Base-by-base conservation (phyloP, 2,888 invertebrate species). In the Labia minor region DNA sequence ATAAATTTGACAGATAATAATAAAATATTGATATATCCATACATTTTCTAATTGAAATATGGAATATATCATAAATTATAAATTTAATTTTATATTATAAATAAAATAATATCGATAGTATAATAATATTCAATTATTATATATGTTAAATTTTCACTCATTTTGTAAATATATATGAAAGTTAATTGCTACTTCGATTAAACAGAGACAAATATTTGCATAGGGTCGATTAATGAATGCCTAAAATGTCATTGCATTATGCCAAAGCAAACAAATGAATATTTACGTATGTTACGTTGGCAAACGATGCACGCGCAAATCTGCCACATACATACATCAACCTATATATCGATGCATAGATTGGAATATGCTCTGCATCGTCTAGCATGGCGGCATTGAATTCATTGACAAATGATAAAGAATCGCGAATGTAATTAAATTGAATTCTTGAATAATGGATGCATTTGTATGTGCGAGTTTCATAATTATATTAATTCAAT, bases 351-450 rank as follows among this genome's bases (percentile, higher is more conserved):
- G 26, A 26, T 49, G 49, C 14, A 49, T 16, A 49, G n/a, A 49
- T 49, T 11, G 49, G 49, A 49, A 49, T 49, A 49, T 49, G 49
- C 49, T 49, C 49, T 49, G 49, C 49, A 49, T 49, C 49, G 49
- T 49, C 49, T 49, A 49, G 49, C 49, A 49, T 49, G 16, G 49
- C 49, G 49, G 49, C 49, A 49, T 49, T 49, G 49, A 49, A 49
- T n/a, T 49, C 49, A 49, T 49, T 16, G 16, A 16, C 49, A 49
- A 16, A 49, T 49, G 49, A 49, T 49, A 49, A 49, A 49, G 49
- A 49, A 49, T 49, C 49, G 49, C n/a, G 49, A 49, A 16, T n/a
- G 49, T 49, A 49, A 49, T 49, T 49, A 49, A 49, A 49, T 49
- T 49, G 14, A 14, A 11, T 49, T 49, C 49, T 49, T 49, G 16